phyloP scores from a whole-genome alignment of 2,113 vertebrate genomes.

The Marcusenius ussheri region DNA sequence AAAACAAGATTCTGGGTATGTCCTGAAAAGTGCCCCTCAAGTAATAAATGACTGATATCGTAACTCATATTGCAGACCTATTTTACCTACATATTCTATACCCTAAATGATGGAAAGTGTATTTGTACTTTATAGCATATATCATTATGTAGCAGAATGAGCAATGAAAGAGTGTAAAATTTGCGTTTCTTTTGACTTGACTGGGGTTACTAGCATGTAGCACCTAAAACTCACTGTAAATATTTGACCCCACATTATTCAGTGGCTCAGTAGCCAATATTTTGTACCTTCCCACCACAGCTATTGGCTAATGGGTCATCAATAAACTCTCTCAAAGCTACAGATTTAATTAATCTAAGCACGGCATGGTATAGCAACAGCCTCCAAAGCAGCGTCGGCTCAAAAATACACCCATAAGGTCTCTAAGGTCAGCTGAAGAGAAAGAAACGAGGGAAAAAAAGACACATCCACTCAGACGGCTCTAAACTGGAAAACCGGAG shows the following conservation, averaged over 20 bases:
- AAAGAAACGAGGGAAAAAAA: slow-evolving; percentile 29
- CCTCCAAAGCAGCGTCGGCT: background rate
- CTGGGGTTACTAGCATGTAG: background rate
- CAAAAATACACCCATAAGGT: background rate
- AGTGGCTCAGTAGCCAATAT: background rate
- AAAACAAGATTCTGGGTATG: background rate
- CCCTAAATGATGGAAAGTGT: background rate
- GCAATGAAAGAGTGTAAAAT: background rate
- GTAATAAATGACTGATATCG: background rate
- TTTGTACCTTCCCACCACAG: background rate
- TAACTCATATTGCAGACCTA: background rate
- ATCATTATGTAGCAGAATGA: background rate
- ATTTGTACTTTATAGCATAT: background rate
- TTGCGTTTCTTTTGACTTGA: background rate
- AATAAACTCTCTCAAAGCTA: background rate
- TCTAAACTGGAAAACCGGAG: slow-evolving; percentile 8
- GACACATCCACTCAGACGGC: background rate
- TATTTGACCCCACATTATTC: background rate
- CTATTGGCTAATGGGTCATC: background rate
- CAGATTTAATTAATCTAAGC: background rate
- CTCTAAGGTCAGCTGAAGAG: slow-evolving; percentile 19
- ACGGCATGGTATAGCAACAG: background rate
- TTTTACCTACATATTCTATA: background rate
- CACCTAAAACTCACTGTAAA: background rate
- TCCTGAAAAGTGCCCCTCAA: background rate